Conservation (phyloP, 2,888 invertebrate genomes). For the Epicampocera succincta region DNA sequence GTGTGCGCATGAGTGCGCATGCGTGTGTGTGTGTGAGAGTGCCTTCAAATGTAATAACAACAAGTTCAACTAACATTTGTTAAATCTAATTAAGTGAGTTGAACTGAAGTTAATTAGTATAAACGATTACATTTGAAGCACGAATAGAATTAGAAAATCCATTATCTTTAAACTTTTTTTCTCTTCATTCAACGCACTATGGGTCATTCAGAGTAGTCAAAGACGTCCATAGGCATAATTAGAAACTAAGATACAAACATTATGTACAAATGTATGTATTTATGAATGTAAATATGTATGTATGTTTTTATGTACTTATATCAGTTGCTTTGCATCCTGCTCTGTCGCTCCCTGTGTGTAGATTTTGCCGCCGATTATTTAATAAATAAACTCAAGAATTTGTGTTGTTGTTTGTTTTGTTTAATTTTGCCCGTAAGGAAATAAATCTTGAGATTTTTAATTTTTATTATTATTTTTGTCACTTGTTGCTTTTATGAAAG, state of each 20-base stretch:
- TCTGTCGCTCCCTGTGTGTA: constrained; percentile 14
- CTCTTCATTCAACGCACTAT: constrained; percentile 22
- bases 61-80: constrained; percentile 55
- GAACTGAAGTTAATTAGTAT: constrained; percentile 53
- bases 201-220: constrained; percentile 22
- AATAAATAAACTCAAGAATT: constrained; percentile 26
- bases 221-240: constrained; percentile 5
- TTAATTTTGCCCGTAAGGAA: constrained; percentile 42
- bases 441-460: constrained; percentile 5
- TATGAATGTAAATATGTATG: neutral
- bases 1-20: too few relatives aligned
- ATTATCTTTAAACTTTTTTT: neutral
- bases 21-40: too few relatives aligned
- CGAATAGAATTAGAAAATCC: constrained; percentile 15
- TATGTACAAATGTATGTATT: neutral
- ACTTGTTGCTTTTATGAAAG: constrained; percentile 10
- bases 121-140: constrained; percentile 57
- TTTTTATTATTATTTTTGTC: constrained; percentile 33
- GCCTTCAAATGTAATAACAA: constrained; percentile 36
- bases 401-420: neutral
- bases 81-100: constrained; percentile 64
- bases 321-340: neutral
- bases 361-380: constrained; percentile 42
- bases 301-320: too few relatives aligned
- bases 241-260: too few relatives aligned